Evolutionary conservation across 2,888 invertebrate species (phyloP), one percentile per base, ranked within the genome.

Genomic region (Syritta pipiens): DNA sequence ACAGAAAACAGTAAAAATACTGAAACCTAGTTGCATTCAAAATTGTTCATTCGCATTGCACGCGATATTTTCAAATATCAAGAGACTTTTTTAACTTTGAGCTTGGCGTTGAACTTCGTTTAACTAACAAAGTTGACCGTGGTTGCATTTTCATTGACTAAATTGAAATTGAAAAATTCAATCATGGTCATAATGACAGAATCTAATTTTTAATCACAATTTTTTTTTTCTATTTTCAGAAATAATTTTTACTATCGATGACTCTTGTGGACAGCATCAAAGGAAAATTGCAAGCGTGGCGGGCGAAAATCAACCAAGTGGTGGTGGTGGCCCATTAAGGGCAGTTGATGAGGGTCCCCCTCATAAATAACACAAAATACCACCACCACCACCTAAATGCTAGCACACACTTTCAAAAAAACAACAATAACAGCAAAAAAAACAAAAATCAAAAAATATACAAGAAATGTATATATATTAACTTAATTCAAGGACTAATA

Each of bases 271-370:
- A 69, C 40, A 76, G 44, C 44, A 72, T 72, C 67, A 81, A 89
- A 75, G 84, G 90, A 90, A 90, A 68, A 68, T 62, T 90, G 90
- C 91, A 91, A 91, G 90, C 90, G 92, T 91, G 91, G 91, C 88
- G 89, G 89, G 81, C 81, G 81, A 81, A 82, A 83, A 62, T 75
- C 82, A 82, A 82, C 68, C 82, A 71, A 81, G 82, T 82, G 81
- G 83, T 82, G 83, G 83, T 83, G 84, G 83, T 84, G 83, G 83
- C 81, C 82, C 83, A 82, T 68, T 83, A 79, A 82, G 82, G 85
- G 81, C 69, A 82, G 76, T 85, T 87, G 79, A 79, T 69, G 60
- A 79, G 90, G 90, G 89, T 89, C 90, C 90, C 89, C 89, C 82
- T 82, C 74, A 77, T 60, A 75, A 81, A 79, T 79, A 79, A 79